Evolutionary conservation across 2,888 invertebrate species (phyloP).

Genomic region (Schizaphis graminum): DNA sequence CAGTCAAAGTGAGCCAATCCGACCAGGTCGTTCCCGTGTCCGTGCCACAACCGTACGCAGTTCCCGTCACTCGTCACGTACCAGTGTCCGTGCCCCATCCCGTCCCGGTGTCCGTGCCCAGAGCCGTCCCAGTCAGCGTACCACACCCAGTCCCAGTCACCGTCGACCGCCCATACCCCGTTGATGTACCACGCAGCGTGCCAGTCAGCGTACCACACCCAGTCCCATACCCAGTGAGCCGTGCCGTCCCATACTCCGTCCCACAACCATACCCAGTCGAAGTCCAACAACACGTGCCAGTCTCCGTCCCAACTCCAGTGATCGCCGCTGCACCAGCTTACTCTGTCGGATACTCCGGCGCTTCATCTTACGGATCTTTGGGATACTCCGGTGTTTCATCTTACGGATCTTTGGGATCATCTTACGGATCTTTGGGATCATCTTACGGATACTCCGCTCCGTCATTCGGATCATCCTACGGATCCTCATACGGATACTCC

Average conservation of each 20-base stretch:
- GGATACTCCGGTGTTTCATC: neutral
- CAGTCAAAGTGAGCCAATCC: constrained; percentile 63
- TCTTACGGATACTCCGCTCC: neutral
- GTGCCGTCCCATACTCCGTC: constrained; percentile 67
- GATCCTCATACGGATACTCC: neutral
- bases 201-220: constrained; percentile 68
- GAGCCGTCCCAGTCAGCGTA: constrained; percentile 71
- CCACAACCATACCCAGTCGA: constrained; percentile 68
- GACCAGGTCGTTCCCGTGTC: constrained; percentile 66
- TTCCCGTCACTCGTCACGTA: constrained; percentile 67
- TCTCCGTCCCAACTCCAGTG: constrained; percentile 67
- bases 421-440: neutral
- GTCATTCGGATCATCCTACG: constrained; percentile 7
- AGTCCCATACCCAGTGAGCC: constrained; percentile 64
- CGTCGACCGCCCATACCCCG: constrained; percentile 67
- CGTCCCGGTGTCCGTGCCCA: constrained; percentile 67
- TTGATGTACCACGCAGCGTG: constrained; percentile 68
- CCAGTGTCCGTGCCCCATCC: constrained; percentile 67
- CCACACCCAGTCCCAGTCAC: constrained; percentile 68
- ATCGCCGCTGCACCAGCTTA: constrained; percentile 17
- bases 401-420: neutral
- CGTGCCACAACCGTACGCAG: constrained; percentile 67
- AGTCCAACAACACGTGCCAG: constrained; percentile 67
- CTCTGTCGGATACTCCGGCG: neutral
- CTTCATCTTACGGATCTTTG: constrained; percentile 16